Conservation (phyloP, 1,140 invertebrate genomes). For the Aphaenogaster rudis region DNA sequence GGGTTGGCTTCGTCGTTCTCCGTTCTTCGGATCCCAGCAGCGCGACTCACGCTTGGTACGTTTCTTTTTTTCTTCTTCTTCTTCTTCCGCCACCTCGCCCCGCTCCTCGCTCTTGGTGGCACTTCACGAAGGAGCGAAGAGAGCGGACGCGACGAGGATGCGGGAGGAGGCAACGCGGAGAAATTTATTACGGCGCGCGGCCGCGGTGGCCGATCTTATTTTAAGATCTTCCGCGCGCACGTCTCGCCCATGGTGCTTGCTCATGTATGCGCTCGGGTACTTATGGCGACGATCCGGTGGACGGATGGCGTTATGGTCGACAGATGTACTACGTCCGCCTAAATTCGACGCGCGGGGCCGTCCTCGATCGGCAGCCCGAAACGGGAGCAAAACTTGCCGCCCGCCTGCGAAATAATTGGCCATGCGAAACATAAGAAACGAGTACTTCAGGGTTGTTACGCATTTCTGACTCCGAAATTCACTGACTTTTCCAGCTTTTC, state of each 20-base stretch:
- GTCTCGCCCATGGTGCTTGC: constrained; percentile 42
- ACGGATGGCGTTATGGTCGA: constrained; percentile 73
- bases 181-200: constrained; percentile 80
- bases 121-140: constrained; percentile 50
- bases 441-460: too few relatives aligned
- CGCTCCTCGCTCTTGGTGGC: constrained; percentile 36
- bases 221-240: constrained; percentile 76
- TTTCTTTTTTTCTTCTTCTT: neutral
- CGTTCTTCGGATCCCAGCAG: constrained; percentile 44
- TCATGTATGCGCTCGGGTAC: constrained; percentile 58
- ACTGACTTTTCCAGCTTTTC: too few relatives aligned
- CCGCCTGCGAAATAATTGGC: constrained; percentile 46
- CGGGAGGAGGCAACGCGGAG: constrained; percentile 61
- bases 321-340: constrained; percentile 75
- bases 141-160: constrained; percentile 19
- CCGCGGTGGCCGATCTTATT: constrained; percentile 84
- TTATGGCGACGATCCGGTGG: constrained; percentile 73
- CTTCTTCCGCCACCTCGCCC: neutral
- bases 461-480: too few relatives aligned
- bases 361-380: constrained; percentile 29
- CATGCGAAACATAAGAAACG: neutral
- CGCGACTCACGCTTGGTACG: constrained; percentile 30
- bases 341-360: constrained; percentile 66
- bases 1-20: constrained; percentile 39
- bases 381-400: neutral